phyloP scores from a whole-genome alignment of 2,113 vertebrate genomes.

The Rhagologus leucostigma region DNA sequence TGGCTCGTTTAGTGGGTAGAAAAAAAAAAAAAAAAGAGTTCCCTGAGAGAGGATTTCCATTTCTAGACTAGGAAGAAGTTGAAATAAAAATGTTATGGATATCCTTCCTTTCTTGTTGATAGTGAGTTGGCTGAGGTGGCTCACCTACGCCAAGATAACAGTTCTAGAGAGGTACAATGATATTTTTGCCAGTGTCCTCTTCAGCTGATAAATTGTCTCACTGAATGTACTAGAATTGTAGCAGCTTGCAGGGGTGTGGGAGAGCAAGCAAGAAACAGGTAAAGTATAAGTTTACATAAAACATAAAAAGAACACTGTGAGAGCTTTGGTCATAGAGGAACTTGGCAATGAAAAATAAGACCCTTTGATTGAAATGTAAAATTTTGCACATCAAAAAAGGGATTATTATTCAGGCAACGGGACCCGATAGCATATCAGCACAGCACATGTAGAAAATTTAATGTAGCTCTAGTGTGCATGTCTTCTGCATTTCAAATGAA shows the following conservation, averaged over 20 bases:
- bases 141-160: background rate
- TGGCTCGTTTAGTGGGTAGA: background rate
- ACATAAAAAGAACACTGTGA: background rate
- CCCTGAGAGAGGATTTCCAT: background rate
- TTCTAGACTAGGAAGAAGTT: background rate
- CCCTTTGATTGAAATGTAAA: background rate
- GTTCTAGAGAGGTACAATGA: background rate
- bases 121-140: background rate
- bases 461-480: background rate
- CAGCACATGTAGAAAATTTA: background rate
- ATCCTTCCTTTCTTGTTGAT: background rate
- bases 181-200: background rate
- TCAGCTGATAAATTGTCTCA: background rate
- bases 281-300: background rate
- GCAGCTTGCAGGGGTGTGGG: background rate
- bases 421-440: background rate
- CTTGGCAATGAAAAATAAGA: background rate
- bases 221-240: background rate
- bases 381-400: background rate
- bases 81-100: background rate
- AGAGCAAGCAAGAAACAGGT: background rate
- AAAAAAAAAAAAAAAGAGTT: background rate
- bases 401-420: constrained; percentile 15
- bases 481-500: constrained; percentile 11
- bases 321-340: background rate